Conservation (phyloP, 2,888 invertebrate genomes). For the Zaprionus bogoriensis region DNA sequence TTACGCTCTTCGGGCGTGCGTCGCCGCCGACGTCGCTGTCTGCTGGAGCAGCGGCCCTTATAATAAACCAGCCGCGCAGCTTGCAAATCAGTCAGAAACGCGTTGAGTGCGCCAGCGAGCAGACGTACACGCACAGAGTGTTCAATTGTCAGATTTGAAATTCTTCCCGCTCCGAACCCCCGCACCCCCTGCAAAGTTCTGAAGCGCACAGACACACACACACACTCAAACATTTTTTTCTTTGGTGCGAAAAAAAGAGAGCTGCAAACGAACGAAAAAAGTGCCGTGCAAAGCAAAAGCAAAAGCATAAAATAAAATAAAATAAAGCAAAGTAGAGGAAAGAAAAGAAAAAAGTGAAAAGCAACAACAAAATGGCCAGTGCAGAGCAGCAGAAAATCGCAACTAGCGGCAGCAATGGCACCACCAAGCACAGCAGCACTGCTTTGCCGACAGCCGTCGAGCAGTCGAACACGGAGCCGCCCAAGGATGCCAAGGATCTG, state of each 20-base stretch:
- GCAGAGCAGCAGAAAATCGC: slow-evolving; percentile 68
- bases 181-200: slow-evolving; percentile 42
- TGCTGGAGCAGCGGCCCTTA: slow-evolving; percentile 57
- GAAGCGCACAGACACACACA: slow-evolving; percentile 39
- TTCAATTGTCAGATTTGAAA: slow-evolving; percentile 11
- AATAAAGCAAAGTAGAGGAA: slow-evolving; percentile 54
- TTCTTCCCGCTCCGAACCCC: slow-evolving; percentile 9
- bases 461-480: slow-evolving; percentile 21
- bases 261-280: slow-evolving; percentile 42
- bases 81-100: slow-evolving; percentile 71
- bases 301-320: slow-evolving; percentile 39
- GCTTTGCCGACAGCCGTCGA: slow-evolving; percentile 6
- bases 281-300: slow-evolving; percentile 64
- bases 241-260: slow-evolving; percentile 44
- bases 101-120: slow-evolving; percentile 64
- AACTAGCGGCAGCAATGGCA: slow-evolving; percentile 39
- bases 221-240: slow-evolving; percentile 45
- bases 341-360: slow-evolving; percentile 39
- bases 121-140: slow-evolving; percentile 53
- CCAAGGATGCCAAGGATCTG: slow-evolving; percentile 81
- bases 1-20: no score
- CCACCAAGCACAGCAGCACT: slow-evolving; percentile 35
- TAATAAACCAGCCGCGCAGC: slow-evolving; percentile 74
- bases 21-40: slow-evolving; percentile 7
- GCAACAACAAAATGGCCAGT: slow-evolving; percentile 68